Evolutionary conservation across 2,888 invertebrate species (phyloP), one percentile per base, ranked within the genome.

Genomic region (Polydrusus pterygomalis): DNA sequence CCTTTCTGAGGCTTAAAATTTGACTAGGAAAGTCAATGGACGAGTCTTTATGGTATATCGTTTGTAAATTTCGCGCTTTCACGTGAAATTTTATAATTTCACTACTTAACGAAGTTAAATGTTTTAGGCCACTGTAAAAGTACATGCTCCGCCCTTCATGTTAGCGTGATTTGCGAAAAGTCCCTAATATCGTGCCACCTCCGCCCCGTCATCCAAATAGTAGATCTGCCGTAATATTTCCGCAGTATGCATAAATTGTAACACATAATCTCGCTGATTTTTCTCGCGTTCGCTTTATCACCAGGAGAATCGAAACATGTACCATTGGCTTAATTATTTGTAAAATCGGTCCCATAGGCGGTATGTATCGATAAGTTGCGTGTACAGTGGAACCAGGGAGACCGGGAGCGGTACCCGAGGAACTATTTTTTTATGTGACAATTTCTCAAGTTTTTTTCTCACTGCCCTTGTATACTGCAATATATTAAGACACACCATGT

Each of bases 261-360:
- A 75, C 75, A 65, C 70, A 65, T 70, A 75, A 75, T 75, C 75
- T 75, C 56, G 70, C 65, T 54, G 70, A 75, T 75, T 70, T 75
- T 75, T 64, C 58, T 64, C 51, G 43, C 38, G 38, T 65, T 58
- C 70, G 70, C 64, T 70, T 75, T 75, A 75, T 75, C 70, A 75
- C 75, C 70, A 70, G 47, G 65, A 75, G 75, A 70, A 75, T 70
- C 75, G 75, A 58, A 65, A 75, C 75, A 75, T 70, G 75, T 75
- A 70, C 70, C 64, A 74, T 74, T 74, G 64, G 43, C 74, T 74
- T 74, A 75, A 75, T 75, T 75, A 75, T 70, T 75, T 75, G 70
- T 75, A 70, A 70, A 70, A 75, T 75, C 70, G 75, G 43, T 60
- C 75, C 74, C 75, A 65, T 49, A 47, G 75, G 75, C 70, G 45